Percentiles rank a stretch among this genome's conserved stretches.
These are phyloP conservation scores for Oenanthe melanoleuca DNA, from an alignment of 2,113 vertebrate genomes.

Conservation along the genomic window DNA sequence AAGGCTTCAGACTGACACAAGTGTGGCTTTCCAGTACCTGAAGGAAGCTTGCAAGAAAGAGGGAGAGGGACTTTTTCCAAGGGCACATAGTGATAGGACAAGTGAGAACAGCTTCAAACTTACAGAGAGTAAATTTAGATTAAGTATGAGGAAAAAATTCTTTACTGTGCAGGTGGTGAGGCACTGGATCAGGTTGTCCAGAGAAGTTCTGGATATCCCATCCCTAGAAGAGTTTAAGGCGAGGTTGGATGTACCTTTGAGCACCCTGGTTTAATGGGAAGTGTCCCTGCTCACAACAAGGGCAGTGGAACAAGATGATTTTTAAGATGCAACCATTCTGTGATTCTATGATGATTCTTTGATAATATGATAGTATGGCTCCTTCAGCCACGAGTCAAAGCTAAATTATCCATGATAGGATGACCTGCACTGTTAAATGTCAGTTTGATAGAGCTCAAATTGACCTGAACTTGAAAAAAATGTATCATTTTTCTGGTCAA, in stretches of 20 bases:
- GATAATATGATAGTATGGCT: background rate
- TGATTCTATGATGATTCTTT: background rate
- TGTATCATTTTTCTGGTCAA: accelerated
- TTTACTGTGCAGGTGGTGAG: background rate
- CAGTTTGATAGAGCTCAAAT: background rate
- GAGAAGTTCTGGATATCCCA: background rate
- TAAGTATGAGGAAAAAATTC: background rate
- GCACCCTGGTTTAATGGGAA: background rate
- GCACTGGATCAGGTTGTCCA: background rate
- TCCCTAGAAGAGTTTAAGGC: background rate
- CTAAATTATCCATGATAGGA: background rate
- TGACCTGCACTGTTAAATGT: background rate
- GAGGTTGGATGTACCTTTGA: background rate
- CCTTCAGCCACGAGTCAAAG: background rate
- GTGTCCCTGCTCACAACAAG: no score
- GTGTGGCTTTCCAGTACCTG: background rate
- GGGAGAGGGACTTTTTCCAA: background rate
- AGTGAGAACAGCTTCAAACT: background rate
- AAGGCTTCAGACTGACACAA: background rate
- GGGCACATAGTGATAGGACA: background rate
- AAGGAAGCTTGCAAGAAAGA: background rate
- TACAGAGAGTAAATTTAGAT: background rate
- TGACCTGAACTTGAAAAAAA: background rate
- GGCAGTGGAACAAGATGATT: background rate
- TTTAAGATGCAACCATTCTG: background rate